These are phyloP conservation scores for Poecilus cupreus DNA, from an alignment of 2,888 invertebrate species.

Conservation along the genomic window DNA sequence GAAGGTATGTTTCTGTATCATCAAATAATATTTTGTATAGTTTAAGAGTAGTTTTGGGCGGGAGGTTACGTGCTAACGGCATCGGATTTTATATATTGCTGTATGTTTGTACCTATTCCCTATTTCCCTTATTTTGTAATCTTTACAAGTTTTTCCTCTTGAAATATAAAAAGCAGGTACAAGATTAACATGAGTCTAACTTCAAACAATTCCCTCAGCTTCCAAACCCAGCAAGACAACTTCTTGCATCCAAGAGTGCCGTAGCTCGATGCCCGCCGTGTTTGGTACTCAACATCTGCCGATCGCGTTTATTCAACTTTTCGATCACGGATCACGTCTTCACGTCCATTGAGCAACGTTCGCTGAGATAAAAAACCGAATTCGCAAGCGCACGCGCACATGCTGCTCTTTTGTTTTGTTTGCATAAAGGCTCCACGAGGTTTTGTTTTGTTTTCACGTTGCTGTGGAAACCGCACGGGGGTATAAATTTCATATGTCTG, in stretches of 20 bases:
- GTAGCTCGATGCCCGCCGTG: neutral
- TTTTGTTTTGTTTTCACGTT: neutral
- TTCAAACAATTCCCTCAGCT: no score
- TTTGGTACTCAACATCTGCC: neutral
- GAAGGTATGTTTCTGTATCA: no score
- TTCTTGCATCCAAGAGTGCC: neutral
- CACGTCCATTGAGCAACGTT: neutral
- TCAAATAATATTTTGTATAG: no score
- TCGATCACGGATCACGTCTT: neutral
- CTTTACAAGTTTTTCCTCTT: no score
- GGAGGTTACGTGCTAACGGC: no score
- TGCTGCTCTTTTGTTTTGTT: neutral
- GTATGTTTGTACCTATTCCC: no score
- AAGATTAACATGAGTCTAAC: no score
- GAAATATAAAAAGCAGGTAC: no score
- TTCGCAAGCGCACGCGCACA: neutral
- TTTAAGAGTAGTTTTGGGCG: no score
- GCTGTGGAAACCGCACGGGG: neutral
- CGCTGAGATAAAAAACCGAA: neutral
- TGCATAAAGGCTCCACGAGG: neutral
- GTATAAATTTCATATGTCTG: neutral
- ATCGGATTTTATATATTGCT: no score
- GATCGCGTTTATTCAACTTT: conserved; percentile 12
- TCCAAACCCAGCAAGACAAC: no score
- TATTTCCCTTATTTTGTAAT: no score